phyloP scores from a whole-genome alignment of 2,113 vertebrate genomes.

The Octodon degus region DNA sequence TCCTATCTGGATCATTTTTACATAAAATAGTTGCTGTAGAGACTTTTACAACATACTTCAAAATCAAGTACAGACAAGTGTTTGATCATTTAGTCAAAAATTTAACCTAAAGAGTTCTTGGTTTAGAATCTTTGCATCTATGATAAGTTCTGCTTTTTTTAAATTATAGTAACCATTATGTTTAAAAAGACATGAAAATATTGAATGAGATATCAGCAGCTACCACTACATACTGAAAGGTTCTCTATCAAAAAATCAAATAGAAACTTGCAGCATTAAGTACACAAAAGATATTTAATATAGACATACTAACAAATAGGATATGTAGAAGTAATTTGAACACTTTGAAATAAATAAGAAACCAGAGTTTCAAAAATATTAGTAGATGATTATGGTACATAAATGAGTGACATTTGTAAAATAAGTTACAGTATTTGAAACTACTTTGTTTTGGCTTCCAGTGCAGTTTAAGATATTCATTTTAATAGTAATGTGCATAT shows the following conservation, averaged over 20 bases:
- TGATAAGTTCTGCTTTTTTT: neutral
- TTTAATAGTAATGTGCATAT: neutral
- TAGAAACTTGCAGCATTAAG: neutral
- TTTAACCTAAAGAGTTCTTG: slow-evolving; percentile 6
- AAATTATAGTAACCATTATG: neutral
- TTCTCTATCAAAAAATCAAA: neutral
- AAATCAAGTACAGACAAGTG: neutral
- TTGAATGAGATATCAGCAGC: neutral
- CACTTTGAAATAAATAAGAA: neutral
- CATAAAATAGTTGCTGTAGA: neutral
- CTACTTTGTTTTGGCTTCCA: slow-evolving; percentile 14
- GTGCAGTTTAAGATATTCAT: neutral
- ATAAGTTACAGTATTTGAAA: neutral
- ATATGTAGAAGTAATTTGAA: neutral
- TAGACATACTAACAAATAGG: neutral
- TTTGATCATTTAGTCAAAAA: neutral
- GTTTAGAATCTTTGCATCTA: neutral
- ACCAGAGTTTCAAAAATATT: neutral
- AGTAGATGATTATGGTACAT: neutral
- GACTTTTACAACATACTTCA: neutral
- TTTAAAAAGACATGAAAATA: neutral
- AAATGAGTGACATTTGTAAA: neutral
- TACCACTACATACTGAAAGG: neutral
- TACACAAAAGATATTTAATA: neutral
- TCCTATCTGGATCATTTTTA: neutral